Conservation (phyloP, 1,140 invertebrate species). For the Drosophila melanica region DNA sequence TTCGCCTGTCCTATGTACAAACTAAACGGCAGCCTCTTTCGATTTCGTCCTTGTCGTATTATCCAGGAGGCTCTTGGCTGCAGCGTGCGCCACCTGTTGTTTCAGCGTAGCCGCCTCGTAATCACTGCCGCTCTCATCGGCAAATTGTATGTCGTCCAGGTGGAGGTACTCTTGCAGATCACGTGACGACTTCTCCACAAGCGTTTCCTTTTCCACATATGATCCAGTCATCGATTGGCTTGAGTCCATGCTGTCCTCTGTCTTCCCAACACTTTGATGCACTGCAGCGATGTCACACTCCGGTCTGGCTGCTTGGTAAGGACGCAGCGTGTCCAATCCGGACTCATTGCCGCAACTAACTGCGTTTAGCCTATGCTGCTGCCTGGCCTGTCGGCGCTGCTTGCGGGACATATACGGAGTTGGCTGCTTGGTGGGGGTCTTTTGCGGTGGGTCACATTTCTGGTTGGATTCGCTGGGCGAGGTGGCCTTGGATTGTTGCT, state of each 20-base stretch:
- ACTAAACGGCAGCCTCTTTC: conserved; percentile 59
- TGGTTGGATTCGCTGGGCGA: conserved; percentile 61
- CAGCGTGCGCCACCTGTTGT: conserved; percentile 5
- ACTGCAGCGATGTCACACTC: conserved; percentile 44
- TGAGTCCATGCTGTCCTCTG: conserved; percentile 44
- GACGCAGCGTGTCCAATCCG: conserved; percentile 13
- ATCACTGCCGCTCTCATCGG: conserved; percentile 84
- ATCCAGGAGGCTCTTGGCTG: conserved; percentile 27
- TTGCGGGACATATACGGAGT: conserved; percentile 76
- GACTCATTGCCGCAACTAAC: conserved; percentile 16
- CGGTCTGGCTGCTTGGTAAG: conserved; percentile 1
- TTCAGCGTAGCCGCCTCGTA: conserved; percentile 69
- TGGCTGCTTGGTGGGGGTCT: conserved; percentile 53
- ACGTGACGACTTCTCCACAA: conserved; percentile 83
- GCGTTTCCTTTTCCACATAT: conserved; percentile 85
- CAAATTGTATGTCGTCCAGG: conserved; percentile 85
- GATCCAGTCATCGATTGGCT: conserved; percentile 73
- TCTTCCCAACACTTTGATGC: conserved; percentile 46
- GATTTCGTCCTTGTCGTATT: conserved; percentile 30
- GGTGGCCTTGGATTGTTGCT: conserved; percentile 63
- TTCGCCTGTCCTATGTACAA: conserved; percentile 56
- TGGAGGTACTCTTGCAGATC: conserved; percentile 78
- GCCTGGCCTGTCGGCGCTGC: conserved; percentile 65
- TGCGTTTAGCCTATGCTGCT: conserved; percentile 55
- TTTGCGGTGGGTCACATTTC: conserved; percentile 12